Percentiles rank a stretch among this genome's conserved stretches.
Conservation (phyloP, 1,140 invertebrate species). For the Ectropis grisescens region DNA sequence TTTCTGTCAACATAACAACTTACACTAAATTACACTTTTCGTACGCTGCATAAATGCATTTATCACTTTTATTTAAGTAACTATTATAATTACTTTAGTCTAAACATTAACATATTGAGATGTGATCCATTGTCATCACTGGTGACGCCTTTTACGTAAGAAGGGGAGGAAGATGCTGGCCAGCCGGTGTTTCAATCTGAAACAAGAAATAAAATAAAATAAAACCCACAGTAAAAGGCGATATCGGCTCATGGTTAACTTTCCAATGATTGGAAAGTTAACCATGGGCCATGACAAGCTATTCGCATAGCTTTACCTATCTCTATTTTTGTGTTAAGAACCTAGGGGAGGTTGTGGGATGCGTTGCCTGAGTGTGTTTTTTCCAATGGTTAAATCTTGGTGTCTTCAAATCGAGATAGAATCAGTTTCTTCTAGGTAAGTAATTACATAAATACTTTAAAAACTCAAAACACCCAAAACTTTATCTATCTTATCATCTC, state of each 20-base stretch:
- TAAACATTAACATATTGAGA: no score
- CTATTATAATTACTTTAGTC: slow-evolving; percentile 7
- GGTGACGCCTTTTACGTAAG: slow-evolving; percentile 44
- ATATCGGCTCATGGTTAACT: no score
- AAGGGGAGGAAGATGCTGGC: slow-evolving; percentile 46
- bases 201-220: slow-evolving; percentile 15
- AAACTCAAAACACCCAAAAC: not conserved
- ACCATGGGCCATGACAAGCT: not conserved
- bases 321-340: not conserved
- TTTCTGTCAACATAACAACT: slow-evolving; percentile 66
- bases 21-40: slow-evolving; percentile 25
- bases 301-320: not conserved
- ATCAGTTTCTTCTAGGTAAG: no score
- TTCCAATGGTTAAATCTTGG: no score
- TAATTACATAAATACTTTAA: not conserved
- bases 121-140: no score
- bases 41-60: slow-evolving; percentile 49
- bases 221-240: no score
- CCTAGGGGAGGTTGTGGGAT: no score
- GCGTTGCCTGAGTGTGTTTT: no score
- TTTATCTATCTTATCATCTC: not conserved
- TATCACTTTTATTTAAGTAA: slow-evolving; percentile 25
- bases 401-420: no score
- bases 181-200: slow-evolving; percentile 50
- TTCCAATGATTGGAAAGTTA: no score